Percentiles rank a stretch among this genome's conserved stretches.
Evolutionary conservation across 1,140 invertebrate genomes (phyloP).

Genomic region (Nixonia krombeini): DNA sequence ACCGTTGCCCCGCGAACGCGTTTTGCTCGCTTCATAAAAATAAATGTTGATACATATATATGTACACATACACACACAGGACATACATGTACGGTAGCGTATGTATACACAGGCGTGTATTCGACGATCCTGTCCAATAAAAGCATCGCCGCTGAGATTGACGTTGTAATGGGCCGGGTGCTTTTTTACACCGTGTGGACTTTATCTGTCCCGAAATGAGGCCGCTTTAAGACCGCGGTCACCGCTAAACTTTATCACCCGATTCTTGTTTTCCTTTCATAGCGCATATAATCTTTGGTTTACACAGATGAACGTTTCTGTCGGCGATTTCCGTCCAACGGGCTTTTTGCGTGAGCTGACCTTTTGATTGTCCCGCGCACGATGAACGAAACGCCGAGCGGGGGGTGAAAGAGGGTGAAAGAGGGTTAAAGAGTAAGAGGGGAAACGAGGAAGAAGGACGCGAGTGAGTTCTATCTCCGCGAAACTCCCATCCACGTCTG

Average conservation of each 20-base stretch:
- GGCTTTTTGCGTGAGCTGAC: conserved; percentile 14
- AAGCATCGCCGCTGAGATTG: too few species aligned
- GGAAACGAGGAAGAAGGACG: too few species aligned
- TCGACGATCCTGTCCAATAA: too few species aligned
- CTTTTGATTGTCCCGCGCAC: conserved; percentile 42
- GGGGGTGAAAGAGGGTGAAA: not conserved
- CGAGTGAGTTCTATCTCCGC: conserved; percentile 15
- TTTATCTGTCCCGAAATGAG: not conserved
- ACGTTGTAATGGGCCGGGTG: too few species aligned
- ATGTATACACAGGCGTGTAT: too few species aligned
- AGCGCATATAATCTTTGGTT: not conserved
- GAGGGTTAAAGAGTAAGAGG: not conserved
- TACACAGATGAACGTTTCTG: not conserved
- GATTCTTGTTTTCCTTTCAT: not conserved
- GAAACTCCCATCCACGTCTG: conserved; percentile 16
- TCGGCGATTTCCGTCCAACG: not conserved
- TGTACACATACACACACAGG: too few species aligned
- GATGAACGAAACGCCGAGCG: too few species aligned
- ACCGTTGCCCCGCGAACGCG: too few species aligned
- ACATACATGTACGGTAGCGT: too few species aligned
- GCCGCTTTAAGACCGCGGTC: not conserved
- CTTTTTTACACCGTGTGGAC: too few species aligned
- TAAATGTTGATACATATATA: too few species aligned
- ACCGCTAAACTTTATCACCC: not conserved
- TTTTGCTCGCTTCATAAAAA: too few species aligned